A percentile compares a stretch with the other conserved stretches of the same genome.
Conservation (phyloP, 2,888 invertebrate genomes). For the Ecdyonurus torrentis region DNA sequence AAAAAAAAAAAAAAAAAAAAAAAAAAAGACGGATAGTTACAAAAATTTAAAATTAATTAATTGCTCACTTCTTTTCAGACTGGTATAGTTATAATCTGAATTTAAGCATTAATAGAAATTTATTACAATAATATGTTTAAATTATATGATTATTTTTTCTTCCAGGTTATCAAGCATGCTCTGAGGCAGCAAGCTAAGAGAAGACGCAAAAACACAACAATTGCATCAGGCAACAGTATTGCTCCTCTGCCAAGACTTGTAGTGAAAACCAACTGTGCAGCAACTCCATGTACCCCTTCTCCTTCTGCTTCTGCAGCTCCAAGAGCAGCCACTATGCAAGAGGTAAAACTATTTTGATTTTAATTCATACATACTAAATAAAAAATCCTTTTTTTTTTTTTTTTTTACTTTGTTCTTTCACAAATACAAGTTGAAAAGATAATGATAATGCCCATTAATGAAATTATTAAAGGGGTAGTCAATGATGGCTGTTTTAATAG, state of each 20-base stretch:
- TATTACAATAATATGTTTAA: not conserved
- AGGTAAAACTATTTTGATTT: not conserved
- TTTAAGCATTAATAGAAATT: not conserved
- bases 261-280: constrained; percentile 44
- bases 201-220: constrained; percentile 60
- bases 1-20: no score
- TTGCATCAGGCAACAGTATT: constrained; percentile 41
- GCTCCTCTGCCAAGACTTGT: constrained; percentile 58
- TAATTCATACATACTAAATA: no score
- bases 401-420: no score
- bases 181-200: constrained; percentile 58
- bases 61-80: no score
- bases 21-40: no score
- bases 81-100: no score
- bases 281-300: not conserved
- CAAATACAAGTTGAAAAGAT: no score
- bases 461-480: no score
- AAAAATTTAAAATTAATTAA: no score
- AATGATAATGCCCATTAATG: no score
- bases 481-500: no score
- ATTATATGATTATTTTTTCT: not conserved
- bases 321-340: constrained; percentile 58
- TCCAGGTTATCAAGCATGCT: constrained; percentile 43
- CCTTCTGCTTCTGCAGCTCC: not conserved
- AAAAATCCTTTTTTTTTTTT: no score